These are phyloP conservation scores for Drosophila parthenogenetica DNA, from an alignment of 2,888 invertebrate genomes.

Conservation along the genomic window DNA sequence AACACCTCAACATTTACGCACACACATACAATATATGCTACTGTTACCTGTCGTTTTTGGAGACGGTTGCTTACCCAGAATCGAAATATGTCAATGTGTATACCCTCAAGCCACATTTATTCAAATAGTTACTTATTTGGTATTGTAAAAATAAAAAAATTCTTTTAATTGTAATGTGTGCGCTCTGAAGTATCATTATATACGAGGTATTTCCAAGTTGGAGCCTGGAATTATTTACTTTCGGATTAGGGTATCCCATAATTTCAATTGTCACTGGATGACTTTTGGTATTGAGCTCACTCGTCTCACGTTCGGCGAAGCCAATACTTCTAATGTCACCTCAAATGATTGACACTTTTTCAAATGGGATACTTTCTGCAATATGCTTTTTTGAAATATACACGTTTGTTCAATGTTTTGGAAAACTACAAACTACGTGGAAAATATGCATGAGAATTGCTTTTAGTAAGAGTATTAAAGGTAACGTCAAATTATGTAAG, in stretches of 20 bases:
- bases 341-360: constrained; percentile 73
- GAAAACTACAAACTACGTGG: constrained; percentile 58
- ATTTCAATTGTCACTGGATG: constrained; percentile 71
- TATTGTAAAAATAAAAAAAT: no score
- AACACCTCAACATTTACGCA: constrained; percentile 9
- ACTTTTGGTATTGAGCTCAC: constrained; percentile 55
- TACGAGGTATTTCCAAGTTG: constrained; percentile 27
- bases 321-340: constrained; percentile 22
- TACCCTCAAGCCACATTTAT: background rate
- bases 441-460: constrained; percentile 56
- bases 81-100: constrained; percentile 27
- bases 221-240: background rate
- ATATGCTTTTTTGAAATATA: constrained; percentile 39
- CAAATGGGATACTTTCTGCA: constrained; percentile 68
- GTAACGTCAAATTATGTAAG: constrained; percentile 2
- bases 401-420: constrained; percentile 30
- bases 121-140: background rate
- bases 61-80: constrained; percentile 14
- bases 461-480: constrained; percentile 12
- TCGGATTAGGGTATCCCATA: constrained; percentile 25
- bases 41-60: constrained; percentile 5
- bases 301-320: constrained; percentile 43
- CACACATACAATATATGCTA: constrained; percentile 1
- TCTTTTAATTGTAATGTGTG: background rate
- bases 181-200: background rate